Base-by-base conservation (phyloP, 2,888 invertebrate genomes). In the Poecilus cupreus region DNA sequence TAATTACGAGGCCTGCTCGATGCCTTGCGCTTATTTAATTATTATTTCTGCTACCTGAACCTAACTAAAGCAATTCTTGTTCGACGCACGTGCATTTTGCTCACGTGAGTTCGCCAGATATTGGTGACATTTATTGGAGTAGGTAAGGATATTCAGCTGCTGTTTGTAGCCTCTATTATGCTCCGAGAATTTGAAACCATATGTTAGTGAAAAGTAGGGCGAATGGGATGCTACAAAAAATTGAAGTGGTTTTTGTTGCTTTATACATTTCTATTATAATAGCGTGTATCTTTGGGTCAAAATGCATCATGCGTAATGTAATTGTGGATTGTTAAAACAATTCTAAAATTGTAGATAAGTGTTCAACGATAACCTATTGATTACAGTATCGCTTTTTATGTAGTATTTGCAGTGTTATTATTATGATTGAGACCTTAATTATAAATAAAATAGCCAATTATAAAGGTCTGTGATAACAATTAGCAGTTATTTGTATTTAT, bases 11-110 rank as follows among this genome's bases (percentile, higher is more conserved):
- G 16, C 74, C 75, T 20, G 32, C 5, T 76, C 18, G 10, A 70
- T 72, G 72, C 13, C 8, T 24, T 72, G 16, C 26, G 60, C 26
- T 46, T 79, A 79, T 70, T 32, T 79, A 79, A 76, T 57, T 76
- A 76, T 57, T 54, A 76, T 51, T 57, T 32, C 57, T 16, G 32
- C 75, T 13, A 75, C 51, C 37, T 54, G 60, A 77, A 77, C 46
- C 16, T 13, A 43, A 24, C 24, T 24, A 3, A 24, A 22, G 6
- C 60, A 24, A 2, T 3, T 16, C 13, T 32, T 68, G 22, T 24
- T 24, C 20, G 11, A 46, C 37, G 22, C 60, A 77, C 24, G 60
- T 77, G 77, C 22, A 43, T 26, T 3, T 46, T n/a, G 13, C 22
- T 64, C 60, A 64, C 64, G 60, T 78, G 64, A 60, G 13, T 49